Percentiles rank a stretch among this genome's conserved stretches.
phyloP scores from a whole-genome alignment of 2,888 invertebrate genomes.

The Meteorus cinctellus region DNA sequence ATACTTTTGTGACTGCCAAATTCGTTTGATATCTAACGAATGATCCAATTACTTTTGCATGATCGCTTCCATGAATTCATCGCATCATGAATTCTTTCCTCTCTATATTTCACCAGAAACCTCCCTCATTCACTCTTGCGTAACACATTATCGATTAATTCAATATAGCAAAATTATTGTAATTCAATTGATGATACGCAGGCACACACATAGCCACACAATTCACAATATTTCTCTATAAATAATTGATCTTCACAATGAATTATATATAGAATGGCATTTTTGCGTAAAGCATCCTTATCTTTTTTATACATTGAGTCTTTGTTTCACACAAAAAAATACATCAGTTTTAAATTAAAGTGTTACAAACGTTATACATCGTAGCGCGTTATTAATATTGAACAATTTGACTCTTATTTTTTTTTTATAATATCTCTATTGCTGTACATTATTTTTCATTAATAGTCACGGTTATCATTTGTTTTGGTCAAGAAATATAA shows the following conservation, averaged over 20 bases:
- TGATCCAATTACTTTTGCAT: slow-evolving; percentile 31
- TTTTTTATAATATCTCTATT: background rate
- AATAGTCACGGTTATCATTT: background rate
- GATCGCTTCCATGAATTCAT: slow-evolving; percentile 18
- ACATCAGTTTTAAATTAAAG: background rate
- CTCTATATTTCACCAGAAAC: no score
- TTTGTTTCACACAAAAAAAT: slow-evolving; percentile 2
- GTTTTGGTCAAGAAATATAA: background rate
- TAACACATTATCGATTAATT: no score
- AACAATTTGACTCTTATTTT: background rate
- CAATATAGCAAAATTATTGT: no score
- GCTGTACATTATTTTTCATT: slow-evolving; percentile 14
- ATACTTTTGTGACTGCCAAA: slow-evolving; percentile 39
- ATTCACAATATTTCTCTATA: background rate
- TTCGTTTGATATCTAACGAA: slow-evolving; percentile 13
- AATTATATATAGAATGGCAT: background rate
- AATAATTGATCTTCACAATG: background rate
- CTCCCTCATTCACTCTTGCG: no score
- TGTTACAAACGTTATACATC: background rate
- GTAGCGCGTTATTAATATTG: background rate
- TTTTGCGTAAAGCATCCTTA: background rate
- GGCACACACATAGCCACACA: no score
- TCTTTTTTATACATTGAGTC: slow-evolving; percentile 1
- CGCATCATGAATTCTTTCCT: background rate
- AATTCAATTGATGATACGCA: no score